Conservation (phyloP, 2,888 invertebrate genomes). For the Ommatoiulus sabulosus region DNA sequence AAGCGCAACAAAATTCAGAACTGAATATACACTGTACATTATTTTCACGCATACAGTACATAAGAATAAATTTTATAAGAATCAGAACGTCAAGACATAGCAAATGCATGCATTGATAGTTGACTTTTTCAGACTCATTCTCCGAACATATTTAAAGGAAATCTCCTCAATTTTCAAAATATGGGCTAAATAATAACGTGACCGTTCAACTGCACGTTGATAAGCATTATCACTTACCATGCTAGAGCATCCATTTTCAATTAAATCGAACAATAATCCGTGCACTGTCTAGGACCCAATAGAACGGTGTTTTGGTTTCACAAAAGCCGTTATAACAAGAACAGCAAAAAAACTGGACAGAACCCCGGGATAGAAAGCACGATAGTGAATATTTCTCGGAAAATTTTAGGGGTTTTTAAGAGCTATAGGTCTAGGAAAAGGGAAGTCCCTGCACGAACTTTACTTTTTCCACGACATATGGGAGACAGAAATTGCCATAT, state of each 20-base stretch:
- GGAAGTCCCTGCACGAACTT: neutral
- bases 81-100: too few species aligned
- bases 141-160: too few species aligned
- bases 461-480: constrained; percentile 9
- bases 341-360: neutral
- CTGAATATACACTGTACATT: too few species aligned
- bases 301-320: neutral
- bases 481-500: neutral
- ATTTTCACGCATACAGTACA: too few species aligned
- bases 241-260: neutral
- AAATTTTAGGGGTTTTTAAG: neutral
- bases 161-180: neutral
- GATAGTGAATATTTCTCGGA: neutral
- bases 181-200: neutral
- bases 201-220: too few species aligned
- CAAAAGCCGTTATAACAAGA: neutral
- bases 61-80: too few species aligned
- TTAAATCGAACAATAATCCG: neutral
- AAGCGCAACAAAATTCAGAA: too few species aligned
- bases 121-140: too few species aligned
- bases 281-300: neutral
- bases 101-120: too few species aligned
- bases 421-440: neutral
- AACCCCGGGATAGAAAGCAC: neutral
- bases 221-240: neutral